Percentiles rank a stretch among this genome's conserved stretches.
These are phyloP conservation scores for Dicyrtoma fusca DNA, from an alignment of 2,888 invertebrate genomes.

Conservation along the genomic window DNA sequence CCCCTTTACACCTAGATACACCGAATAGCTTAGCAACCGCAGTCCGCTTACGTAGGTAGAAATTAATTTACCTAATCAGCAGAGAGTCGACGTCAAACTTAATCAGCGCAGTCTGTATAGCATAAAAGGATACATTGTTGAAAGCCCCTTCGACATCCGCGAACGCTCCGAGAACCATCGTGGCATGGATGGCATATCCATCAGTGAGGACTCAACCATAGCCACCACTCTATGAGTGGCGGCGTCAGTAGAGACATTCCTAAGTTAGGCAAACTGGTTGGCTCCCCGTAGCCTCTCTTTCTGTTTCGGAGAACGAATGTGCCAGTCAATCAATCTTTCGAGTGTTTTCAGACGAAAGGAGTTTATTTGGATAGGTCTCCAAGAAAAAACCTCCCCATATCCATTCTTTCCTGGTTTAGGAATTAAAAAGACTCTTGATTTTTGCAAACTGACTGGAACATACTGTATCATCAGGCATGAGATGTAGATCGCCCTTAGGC, in stretches of 20 bases:
- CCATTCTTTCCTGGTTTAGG: constrained; percentile 42
- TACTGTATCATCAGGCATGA: constrained; percentile 26
- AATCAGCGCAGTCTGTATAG: constrained; percentile 38
- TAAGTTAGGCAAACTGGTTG: constrained; percentile 39
- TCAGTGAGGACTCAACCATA: constrained; percentile 8
- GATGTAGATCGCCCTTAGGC: background rate
- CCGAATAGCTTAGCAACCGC: no score
- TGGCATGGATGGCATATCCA: no score
- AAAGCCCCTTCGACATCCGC: constrained; percentile 57
- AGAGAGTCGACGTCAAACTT: constrained; percentile 19
- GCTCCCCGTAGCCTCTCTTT: background rate
- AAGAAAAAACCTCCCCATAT: constrained; percentile 31
- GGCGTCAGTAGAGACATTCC: constrained; percentile 37
- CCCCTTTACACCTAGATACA: no score
- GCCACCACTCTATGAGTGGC: constrained; percentile 36
- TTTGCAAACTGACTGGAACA: constrained; percentile 4
- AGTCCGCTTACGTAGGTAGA: no score
- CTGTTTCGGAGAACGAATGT: constrained; percentile 26
- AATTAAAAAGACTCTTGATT: constrained; percentile 33
- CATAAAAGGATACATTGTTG: constrained; percentile 44
- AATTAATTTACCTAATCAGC: no score
- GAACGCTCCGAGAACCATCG: constrained; percentile 46
- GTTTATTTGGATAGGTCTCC: constrained; percentile 43
- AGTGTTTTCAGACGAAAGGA: constrained; percentile 42
- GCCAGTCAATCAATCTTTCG: constrained; percentile 37